Percentiles rank a stretch among this genome's conserved stretches.
phyloP scores from a whole-genome alignment of 2,888 invertebrate genomes.

The Dorcus parallelipipedus region DNA sequence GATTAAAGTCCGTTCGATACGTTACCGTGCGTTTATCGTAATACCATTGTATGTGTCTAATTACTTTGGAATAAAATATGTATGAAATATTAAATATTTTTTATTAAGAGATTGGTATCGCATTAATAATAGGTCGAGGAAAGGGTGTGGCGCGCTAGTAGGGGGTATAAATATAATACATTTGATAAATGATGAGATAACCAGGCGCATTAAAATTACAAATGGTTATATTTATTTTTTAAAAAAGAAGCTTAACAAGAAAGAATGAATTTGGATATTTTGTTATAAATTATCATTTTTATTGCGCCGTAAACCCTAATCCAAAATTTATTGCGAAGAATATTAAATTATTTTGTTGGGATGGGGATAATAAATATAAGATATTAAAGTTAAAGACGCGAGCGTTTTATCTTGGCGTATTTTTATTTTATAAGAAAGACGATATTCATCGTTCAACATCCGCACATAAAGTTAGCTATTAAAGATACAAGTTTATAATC shows the following conservation, averaged over 20 bases:
- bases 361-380: conserved; percentile 49
- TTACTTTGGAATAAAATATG: conserved; percentile 21
- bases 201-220: conserved; percentile 37
- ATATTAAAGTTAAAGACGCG: conserved; percentile 48
- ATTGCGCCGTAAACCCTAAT: conserved; percentile 50
- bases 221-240: conserved; percentile 37
- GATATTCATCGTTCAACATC: conserved; percentile 48
- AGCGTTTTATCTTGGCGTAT: conserved; percentile 40
- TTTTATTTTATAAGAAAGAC: conserved; percentile 44
- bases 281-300: conserved; percentile 52
- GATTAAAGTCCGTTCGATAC: conserved; percentile 23
- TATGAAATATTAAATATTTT: conserved; percentile 1
- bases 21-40: conserved; percentile 15
- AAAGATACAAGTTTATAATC: conserved; percentile 52
- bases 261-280: conserved; percentile 46
- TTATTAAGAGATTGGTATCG: conserved; percentile 47
- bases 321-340: conserved; percentile 50
- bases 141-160: conserved; percentile 9
- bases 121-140: conserved; percentile 39
- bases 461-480: conserved; percentile 49
- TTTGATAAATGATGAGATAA: conserved; percentile 39
- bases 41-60: conserved; percentile 17
- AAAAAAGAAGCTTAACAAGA: conserved; percentile 22
- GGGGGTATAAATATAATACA: conserved; percentile 30
- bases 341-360: conserved; percentile 50